Percentiles rank a stretch among this genome's conserved stretches.
These are phyloP conservation scores for Lasioglossum albipes DNA, from an alignment of 1,140 invertebrate species.

Conservation along the genomic window DNA sequence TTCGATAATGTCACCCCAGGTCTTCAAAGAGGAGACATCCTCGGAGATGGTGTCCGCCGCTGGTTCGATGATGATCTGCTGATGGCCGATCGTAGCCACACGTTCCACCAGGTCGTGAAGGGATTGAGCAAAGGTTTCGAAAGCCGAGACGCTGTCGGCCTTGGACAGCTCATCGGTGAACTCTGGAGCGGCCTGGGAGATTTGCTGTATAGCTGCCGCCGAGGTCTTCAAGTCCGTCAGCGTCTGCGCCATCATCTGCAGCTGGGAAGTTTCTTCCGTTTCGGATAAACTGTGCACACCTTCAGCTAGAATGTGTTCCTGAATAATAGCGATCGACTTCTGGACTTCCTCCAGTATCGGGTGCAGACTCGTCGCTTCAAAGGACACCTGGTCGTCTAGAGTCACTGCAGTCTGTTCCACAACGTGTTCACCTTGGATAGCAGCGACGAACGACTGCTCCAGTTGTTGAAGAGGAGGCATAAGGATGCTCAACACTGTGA, in stretches of 20 bases:
- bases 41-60: conserved; percentile 53
- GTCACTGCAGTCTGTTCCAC: conserved; percentile 2
- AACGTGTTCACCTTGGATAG: conserved; percentile 43
- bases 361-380: conserved; percentile 34
- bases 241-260: conserved; percentile 68
- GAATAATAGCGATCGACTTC: conserved; percentile 63
- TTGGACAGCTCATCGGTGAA: conserved; percentile 52
- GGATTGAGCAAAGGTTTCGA: conserved; percentile 79
- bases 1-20: conserved; percentile 54
- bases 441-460: conserved; percentile 50
- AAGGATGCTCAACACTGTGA: conserved; percentile 28
- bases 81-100: conserved; percentile 63
- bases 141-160: conserved; percentile 72
- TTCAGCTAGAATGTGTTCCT: conserved; percentile 65
- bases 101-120: conserved; percentile 76
- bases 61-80: conserved; percentile 59
- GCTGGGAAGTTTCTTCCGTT: conserved; percentile 30
- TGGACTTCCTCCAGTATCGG: conserved; percentile 55
- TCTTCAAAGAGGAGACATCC: conserved; percentile 55
- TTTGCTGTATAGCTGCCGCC: conserved; percentile 75
- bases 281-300: conserved; percentile 43
- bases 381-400: conserved; percentile 10
- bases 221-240: conserved; percentile 74
- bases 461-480: conserved; percentile 46
- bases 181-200: conserved; percentile 49